phyloP scores from a whole-genome alignment of 2,888 invertebrate genomes.

The Tupiocoris notatus region DNA sequence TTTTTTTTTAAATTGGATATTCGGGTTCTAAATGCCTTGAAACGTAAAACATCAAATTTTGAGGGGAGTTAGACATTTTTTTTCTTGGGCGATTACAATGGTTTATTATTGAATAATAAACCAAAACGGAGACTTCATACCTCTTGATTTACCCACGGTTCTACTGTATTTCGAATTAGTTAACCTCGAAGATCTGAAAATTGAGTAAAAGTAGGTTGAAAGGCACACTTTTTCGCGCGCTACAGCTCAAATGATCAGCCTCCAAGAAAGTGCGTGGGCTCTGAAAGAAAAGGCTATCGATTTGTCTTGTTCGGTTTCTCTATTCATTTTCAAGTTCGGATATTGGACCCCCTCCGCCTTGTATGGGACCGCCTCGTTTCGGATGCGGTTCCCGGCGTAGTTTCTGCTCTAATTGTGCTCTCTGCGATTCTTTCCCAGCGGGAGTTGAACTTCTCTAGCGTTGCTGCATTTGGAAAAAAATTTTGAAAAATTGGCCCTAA shows the following conservation, averaged over 20 bases:
- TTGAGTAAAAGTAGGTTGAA: no score
- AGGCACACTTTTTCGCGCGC: neutral
- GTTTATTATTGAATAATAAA: no score
- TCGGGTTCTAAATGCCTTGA: no score
- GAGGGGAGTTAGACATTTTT: no score
- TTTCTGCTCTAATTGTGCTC: neutral
- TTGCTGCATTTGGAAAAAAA: neutral
- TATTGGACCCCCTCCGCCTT: conserved; percentile 16
- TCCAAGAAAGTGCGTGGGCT: conserved; percentile 16
- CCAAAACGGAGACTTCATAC: no score
- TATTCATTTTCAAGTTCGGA: neutral
- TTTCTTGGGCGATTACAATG: no score
- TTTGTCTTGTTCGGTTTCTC: conserved; percentile 35
- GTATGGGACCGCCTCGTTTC: neutral
- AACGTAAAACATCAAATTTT: no score
- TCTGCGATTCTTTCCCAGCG: neutral
- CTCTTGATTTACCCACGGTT: no score
- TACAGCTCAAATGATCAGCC: neutral
- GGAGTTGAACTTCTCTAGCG: neutral
- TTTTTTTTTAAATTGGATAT: no score
- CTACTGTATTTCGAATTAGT: no score
- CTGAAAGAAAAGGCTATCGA: conserved; percentile 3
- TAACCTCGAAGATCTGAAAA: no score
- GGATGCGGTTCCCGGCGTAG: neutral
- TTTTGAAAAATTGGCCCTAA: neutral